Evolutionary conservation across 2,888 invertebrate genomes (phyloP), one percentile per base, ranked within the genome.

Genomic region (Temnothorax ravouxi): DNA sequence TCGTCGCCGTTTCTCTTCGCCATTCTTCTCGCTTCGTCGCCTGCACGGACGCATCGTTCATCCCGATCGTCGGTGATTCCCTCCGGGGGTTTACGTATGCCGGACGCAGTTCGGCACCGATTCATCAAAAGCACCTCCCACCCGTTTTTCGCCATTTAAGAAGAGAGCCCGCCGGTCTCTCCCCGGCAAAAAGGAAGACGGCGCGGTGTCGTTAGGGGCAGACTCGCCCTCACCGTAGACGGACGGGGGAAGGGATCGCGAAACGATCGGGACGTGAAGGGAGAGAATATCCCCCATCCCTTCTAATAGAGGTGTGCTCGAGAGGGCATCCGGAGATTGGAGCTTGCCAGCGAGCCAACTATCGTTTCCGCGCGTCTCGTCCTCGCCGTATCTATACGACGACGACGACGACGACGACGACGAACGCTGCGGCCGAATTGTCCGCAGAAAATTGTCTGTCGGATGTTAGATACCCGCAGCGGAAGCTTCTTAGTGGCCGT

Each of bases 331-430:
- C 88, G 91, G 91, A 90, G 91, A 90, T 90, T 90, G 92, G 91
- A 90, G 88, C 86, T 91, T 92, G 92, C 92, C 92, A 91, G 91
- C 88, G 88, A 90, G 92, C 92, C 92, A 92, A 89, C 91, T 88
- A 92, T 92, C 91, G 89, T 88, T 66, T 91, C 79, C 88, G 67
- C 83, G 89, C 84, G 89, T 84, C 89, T 91, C 88, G 77, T 86
- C 77, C 75, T 86, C 82, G 87, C 3, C 67, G 77, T 69, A 62
- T 62, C 76, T 62, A 41, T n/a, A n/a, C 18, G 52, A 52, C 52
- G 18, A 66, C 61, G 50, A 62, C 64, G 64, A 66, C 38, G 77
- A 64, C 38, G 77, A 79, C 72, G 79, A 72, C 34, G 34, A 34
- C 34, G 34, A 34, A 34, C 59, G 56, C 56, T 25, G 59, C 56